Conservation (phyloP, 2,797 vertebrate genomes). For the Sphaeramia orbicularis region DNA sequence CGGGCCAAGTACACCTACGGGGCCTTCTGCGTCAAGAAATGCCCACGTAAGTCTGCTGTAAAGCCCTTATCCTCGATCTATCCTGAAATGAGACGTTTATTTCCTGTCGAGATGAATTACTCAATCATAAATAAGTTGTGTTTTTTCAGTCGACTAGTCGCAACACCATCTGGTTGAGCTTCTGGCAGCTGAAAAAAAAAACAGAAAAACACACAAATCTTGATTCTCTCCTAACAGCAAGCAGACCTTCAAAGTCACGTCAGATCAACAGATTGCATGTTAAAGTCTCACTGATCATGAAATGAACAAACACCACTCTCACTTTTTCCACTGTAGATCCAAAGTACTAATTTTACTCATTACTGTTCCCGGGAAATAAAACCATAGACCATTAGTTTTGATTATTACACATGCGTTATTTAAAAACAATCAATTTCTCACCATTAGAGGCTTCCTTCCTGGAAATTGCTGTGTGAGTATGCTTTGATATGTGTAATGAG, state of each 20-base stretch:
- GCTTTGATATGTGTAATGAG: neutral
- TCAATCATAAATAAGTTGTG: constrained; percentile 53
- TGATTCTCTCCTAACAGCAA: constrained; percentile 27
- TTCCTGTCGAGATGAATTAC: constrained; percentile 52
- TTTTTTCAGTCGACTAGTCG: constrained; percentile 48
- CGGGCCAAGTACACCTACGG: constrained; percentile 97
- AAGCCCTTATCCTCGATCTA: constrained; percentile 47
- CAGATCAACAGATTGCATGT: constrained; percentile 58
- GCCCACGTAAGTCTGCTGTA: constrained; percentile 89
- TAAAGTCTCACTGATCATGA: constrained; percentile 62
- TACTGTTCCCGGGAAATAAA: constrained; percentile 21
- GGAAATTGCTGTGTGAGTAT: neutral
- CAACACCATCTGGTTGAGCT: constrained; percentile 64
- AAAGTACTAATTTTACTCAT: constrained; percentile 50
- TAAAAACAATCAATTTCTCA: constrained; percentile 42
- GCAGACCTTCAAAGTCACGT: constrained; percentile 34
- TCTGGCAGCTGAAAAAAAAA: constrained; percentile 50
- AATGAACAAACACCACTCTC: constrained; percentile 45
- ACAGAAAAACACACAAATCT: constrained; percentile 42
- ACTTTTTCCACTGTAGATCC: constrained; percentile 13
- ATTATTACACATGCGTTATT: constrained; percentile 58
- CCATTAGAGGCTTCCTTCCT: constrained; percentile 5
- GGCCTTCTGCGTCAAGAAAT: constrained; percentile 98
- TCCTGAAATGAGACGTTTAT: constrained; percentile 47
- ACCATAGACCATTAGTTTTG: constrained; percentile 47